Evolutionary conservation across 2,113 vertebrate genomes (phyloP).

Genomic region (Perca schrenkii): DNA sequence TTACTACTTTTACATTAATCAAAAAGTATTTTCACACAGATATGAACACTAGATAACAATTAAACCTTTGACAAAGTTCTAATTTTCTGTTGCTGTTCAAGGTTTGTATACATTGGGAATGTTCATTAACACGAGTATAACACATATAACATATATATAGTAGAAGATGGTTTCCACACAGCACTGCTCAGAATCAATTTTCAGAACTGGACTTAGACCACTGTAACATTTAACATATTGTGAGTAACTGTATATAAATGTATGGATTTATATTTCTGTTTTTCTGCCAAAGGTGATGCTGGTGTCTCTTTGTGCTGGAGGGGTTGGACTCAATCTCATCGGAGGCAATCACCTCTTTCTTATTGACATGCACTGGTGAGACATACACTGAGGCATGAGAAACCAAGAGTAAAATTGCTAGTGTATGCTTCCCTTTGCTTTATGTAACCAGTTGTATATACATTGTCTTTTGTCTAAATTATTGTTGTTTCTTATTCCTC

Average conservation of each 20-base stretch:
- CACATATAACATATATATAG: no score
- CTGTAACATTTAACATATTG: not conserved
- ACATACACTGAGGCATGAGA: not conserved
- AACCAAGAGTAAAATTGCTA: not conserved
- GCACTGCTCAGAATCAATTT: no score
- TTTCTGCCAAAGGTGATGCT: constrained; percentile 91
- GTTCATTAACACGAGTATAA: no score
- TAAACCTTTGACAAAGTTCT: not conserved
- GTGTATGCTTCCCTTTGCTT: no score
- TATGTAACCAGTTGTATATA: not conserved
- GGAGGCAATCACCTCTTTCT: constrained; percentile 98
- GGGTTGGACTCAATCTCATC: constrained; percentile 92
- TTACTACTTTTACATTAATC: not conserved
- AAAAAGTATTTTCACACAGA: not conserved
- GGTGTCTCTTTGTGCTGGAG: constrained; percentile 94
- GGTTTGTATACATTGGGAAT: not conserved
- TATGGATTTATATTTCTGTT: not conserved
- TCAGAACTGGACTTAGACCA: not conserved
- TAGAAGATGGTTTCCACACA: not conserved
- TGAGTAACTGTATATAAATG: not conserved
- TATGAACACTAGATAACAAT: not conserved
- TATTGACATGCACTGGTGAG: constrained; percentile 97
- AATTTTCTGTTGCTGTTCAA: not conserved
- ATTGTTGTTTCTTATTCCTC: not conserved
- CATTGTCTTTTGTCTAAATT: not conserved